Evolutionary conservation across 2,113 vertebrate species (phyloP).

Genomic region (Notarius quadriscutis): DNA sequence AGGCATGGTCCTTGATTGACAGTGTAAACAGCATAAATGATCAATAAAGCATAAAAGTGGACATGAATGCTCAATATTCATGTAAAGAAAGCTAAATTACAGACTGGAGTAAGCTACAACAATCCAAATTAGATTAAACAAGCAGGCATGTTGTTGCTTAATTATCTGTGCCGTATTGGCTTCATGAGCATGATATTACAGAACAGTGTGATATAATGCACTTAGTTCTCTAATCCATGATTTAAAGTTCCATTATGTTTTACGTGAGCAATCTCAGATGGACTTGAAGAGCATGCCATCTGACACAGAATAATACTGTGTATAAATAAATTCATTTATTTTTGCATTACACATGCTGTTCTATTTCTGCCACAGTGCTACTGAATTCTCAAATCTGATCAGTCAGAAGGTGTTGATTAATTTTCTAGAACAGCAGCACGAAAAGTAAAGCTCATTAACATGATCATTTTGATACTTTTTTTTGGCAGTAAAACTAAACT

Average conservation of each 20-base stretch:
- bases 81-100: constrained; percentile 22
- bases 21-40: constrained; percentile 19
- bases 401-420: background rate
- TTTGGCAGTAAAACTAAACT: too few species aligned
- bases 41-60: constrained; percentile 16
- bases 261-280: background rate
- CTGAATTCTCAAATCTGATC: background rate
- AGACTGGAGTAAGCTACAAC: background rate
- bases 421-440: background rate
- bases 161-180: constrained; percentile 1
- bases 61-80: constrained; percentile 6
- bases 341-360: background rate
- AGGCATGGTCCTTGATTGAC: background rate
- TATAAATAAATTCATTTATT: background rate
- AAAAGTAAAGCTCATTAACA: background rate
- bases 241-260: background rate
- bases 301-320: background rate
- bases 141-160: constrained; percentile 6
- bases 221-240: background rate
- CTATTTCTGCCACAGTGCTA: background rate
- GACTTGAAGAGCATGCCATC: background rate
- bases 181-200: background rate
- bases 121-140: background rate
- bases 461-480: too few species aligned
- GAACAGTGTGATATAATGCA: background rate